Evolutionary conservation across 2,113 vertebrate species (phyloP).

Genomic region (Dascyllus trimaculatus): DNA sequence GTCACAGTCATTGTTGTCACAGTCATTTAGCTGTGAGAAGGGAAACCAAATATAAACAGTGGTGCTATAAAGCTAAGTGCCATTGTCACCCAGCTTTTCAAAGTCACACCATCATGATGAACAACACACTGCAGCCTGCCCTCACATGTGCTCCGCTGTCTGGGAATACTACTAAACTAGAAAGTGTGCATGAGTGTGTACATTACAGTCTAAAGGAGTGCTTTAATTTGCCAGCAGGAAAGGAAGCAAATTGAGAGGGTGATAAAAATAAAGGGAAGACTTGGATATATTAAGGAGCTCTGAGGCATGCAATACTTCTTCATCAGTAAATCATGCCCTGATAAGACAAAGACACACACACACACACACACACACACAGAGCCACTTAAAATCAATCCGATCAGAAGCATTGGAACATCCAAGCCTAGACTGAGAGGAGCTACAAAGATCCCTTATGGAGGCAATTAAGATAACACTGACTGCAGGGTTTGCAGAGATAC

Average conservation of each 20-base stretch:
- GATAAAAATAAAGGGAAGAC: constrained; percentile 3
- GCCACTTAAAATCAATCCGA: constrained; percentile 40
- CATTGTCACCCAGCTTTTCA: constrained; percentile 72
- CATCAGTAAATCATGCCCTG: background rate
- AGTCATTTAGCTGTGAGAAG: constrained; percentile 67
- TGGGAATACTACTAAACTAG: background rate
- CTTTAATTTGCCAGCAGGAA: background rate
- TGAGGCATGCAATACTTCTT: background rate
- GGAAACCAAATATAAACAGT: constrained; percentile 78
- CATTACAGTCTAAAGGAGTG: background rate
- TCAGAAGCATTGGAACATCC: constrained; percentile 16
- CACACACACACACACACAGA: background rate
- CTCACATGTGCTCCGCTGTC: constrained; percentile 16
- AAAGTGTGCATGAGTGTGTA: background rate
- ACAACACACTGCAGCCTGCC: constrained; percentile 21
- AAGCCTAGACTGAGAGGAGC: constrained; percentile 1
- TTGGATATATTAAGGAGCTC: constrained; percentile 41
- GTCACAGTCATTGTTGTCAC: constrained; percentile 56
- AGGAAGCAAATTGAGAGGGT: constrained; percentile 15
- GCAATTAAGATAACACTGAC: constrained; percentile 46
- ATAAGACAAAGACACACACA: constrained; percentile 18
- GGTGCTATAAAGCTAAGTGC: constrained; percentile 70
- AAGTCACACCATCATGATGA: constrained; percentile 72
- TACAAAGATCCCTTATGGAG: constrained; percentile 43
- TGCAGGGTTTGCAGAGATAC: background rate